A percentile compares a stretch with the other conserved stretches of the same genome.
These are phyloP conservation scores for Neelides sp. DNA, from an alignment of 1,140 invertebrate genomes.

Conservation along the genomic window DNA sequence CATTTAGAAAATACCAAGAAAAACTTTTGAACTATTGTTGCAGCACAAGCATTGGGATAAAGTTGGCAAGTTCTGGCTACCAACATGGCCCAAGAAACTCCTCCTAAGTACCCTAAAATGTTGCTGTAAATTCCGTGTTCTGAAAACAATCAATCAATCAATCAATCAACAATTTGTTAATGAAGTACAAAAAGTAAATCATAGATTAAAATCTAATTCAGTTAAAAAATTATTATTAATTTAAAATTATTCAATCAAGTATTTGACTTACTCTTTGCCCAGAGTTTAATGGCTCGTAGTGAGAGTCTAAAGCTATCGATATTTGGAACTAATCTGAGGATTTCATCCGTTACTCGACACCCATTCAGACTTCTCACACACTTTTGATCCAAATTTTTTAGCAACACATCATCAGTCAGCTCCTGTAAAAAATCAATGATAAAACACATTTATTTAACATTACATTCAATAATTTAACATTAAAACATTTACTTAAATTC, in stretches of 20 bases:
- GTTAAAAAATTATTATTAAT: background rate
- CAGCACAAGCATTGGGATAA: slow-evolving; percentile 91
- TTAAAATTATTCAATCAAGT: background rate
- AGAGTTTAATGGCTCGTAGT: slow-evolving; percentile 88
- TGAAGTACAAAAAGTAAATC: slow-evolving; percentile 16
- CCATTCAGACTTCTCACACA: slow-evolving; percentile 95
- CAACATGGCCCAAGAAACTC: slow-evolving; percentile 98
- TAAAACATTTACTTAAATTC: background rate
- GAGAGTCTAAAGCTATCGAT: slow-evolving; percentile 87
- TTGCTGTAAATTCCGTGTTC: slow-evolving; percentile 96
- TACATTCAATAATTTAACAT: background rate
- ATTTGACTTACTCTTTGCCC: slow-evolving; percentile 89
- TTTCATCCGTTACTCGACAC: slow-evolving; percentile 96
- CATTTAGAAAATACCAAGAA: slow-evolving; percentile 94
- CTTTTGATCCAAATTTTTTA: slow-evolving; percentile 93
- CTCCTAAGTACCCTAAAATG: slow-evolving; percentile 91
- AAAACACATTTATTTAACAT: slow-evolving; percentile 4
- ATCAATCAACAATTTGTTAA: slow-evolving; percentile 3
- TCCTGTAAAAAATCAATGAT: slow-evolving; percentile 46
- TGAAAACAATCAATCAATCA: slow-evolving; percentile 36
- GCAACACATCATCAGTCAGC: slow-evolving; percentile 73
- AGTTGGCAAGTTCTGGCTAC: slow-evolving; percentile 96
- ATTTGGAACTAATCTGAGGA: slow-evolving; percentile 86
- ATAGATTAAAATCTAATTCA: background rate
- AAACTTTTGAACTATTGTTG: slow-evolving; percentile 93